Percentiles rank a stretch among this genome's conserved stretches.
These are phyloP conservation scores for Physella acuta DNA, from an alignment of 1,140 invertebrate species.

Conservation along the genomic window DNA sequence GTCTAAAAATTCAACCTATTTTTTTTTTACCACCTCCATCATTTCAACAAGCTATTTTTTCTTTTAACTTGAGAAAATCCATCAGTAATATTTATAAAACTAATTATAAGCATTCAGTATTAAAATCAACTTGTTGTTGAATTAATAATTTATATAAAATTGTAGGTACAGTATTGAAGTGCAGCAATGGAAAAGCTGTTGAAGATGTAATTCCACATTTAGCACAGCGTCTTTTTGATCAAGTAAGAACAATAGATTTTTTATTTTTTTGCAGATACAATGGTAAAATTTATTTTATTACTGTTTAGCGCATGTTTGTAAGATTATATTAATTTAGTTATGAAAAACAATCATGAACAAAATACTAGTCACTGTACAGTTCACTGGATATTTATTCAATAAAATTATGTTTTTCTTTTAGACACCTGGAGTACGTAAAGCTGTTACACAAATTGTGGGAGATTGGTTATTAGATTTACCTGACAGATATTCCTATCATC, in stretches of 20 bases:
- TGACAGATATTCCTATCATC: conserved; percentile 79
- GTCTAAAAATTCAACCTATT: too few species aligned
- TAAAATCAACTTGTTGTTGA: neutral
- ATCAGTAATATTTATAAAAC: neutral
- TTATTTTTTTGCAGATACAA: neutral
- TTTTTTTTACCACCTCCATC: too few species aligned
- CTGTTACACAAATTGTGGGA: conserved; percentile 70
- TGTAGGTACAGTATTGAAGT: conserved; percentile 64
- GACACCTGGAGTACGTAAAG: conserved; percentile 68
- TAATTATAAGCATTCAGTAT: neutral
- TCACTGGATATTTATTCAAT: too few species aligned
- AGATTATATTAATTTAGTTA: too few species aligned
- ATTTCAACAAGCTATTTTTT: neutral
- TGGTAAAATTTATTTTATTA: too few species aligned
- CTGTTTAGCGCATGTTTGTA: too few species aligned
- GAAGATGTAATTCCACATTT: conserved; percentile 69
- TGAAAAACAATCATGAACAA: too few species aligned
- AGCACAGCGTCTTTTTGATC: conserved; percentile 77
- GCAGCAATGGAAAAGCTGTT: conserved; percentile 68
- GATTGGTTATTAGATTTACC: conserved; percentile 70
- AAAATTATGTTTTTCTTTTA: too few species aligned
- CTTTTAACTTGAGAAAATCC: neutral
- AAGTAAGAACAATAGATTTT: conserved; percentile 40
- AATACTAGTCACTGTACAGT: too few species aligned
- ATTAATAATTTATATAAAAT: neutral